Evolutionary conservation across 2,113 vertebrate genomes (phyloP).

Genomic region (Rostratula benghalensis): DNA sequence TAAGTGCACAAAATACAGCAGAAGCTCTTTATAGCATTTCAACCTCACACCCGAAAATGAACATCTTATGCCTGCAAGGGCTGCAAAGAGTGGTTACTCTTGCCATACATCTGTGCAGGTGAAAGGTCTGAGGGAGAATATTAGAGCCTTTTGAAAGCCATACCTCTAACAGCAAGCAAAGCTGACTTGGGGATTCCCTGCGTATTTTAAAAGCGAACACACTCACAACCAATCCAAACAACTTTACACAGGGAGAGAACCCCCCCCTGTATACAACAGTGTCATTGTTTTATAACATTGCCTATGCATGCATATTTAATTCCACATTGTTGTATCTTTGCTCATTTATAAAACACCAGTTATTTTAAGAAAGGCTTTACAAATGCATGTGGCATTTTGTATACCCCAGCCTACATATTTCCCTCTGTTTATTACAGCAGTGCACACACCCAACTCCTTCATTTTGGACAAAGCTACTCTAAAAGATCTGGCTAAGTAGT

Average conservation of each 20-base stretch:
- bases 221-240: constrained; percentile 15
- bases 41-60: not conserved
- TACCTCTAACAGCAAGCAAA: not conserved
- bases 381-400: not conserved
- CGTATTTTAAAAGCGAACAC: constrained; percentile 28
- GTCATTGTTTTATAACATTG: not conserved
- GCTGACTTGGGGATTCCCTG: not conserved
- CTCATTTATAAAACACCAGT: not conserved
- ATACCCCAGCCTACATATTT: not conserved
- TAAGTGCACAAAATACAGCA: not conserved
- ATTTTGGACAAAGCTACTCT: not conserved
- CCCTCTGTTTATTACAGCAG: not conserved
- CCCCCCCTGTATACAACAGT: not conserved
- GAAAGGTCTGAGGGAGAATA: not conserved
- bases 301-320: not conserved
- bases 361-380: constrained; percentile 19
- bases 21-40: not conserved
- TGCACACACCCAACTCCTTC: not conserved
- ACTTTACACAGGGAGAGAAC: not conserved
- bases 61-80: not conserved
- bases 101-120: not conserved
- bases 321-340: not conserved
- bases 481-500: not conserved
- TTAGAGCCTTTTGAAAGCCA: not conserved
- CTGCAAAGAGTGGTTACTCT: not conserved